Evolutionary conservation across 2,797 vertebrate genomes (phyloP).

Genomic region (Tragelaphus eurycerus): DNA sequence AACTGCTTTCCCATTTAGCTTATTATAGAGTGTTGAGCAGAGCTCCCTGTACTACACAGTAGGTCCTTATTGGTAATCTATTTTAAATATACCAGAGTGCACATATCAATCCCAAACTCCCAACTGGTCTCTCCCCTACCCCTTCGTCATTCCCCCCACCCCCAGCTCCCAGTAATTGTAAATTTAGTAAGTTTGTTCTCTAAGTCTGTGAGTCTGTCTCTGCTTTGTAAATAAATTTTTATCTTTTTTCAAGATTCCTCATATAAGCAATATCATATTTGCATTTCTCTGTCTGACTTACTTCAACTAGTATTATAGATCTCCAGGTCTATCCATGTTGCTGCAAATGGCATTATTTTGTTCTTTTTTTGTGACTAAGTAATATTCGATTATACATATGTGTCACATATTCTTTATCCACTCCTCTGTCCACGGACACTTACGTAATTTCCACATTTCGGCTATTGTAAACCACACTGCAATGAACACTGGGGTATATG

Average conservation of each 20-base stretch:
- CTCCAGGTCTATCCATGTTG: background rate
- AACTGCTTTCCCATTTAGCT: background rate
- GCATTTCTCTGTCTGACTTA: background rate
- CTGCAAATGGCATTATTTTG: background rate
- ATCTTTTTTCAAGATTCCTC: background rate
- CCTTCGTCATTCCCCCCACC: accelerated
- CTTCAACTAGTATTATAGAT: background rate
- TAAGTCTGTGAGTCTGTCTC: background rate
- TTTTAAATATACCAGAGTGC: background rate
- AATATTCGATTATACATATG: background rate
- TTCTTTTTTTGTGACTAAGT: background rate
- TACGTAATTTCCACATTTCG: background rate
- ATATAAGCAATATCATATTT: background rate
- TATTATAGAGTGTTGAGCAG: background rate
- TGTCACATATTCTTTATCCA: background rate
- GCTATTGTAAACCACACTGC: background rate
- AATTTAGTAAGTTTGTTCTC: background rate
- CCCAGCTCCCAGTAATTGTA: background rate
- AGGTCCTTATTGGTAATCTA: background rate
- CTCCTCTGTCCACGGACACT: background rate
- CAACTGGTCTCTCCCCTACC: background rate
- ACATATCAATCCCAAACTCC: background rate
- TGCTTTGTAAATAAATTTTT: background rate
- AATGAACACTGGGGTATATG: background rate
- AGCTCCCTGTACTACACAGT: background rate